Base-by-base conservation (phyloP, 2,113 vertebrate genomes). In the Indicator maculatus region DNA sequence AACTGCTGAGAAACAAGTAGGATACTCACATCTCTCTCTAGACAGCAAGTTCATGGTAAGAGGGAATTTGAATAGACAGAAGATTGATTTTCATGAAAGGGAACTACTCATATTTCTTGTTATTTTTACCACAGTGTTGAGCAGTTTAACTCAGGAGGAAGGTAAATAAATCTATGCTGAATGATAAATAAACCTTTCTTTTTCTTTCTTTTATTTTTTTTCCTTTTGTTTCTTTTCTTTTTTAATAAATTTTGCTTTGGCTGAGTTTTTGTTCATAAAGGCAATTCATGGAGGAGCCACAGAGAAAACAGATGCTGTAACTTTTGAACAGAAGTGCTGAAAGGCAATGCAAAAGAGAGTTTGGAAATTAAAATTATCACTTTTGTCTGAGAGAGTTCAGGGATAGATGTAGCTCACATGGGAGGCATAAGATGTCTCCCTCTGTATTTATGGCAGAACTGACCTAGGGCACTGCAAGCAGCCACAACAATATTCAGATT, bases 321-420 rank as follows among this genome's bases (percentile, higher is more conserved):
- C 52, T 41, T 92, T 89, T 77, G 56, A 94, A 82, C 15, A 75
- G 70, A 93, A 89, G 11, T 41, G n/a, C 50, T 78, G 44, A 69
- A 91, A 86, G 59, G 8, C 23, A 89, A 47, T 38, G 23, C 13
- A 70, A 83, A 86, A 74, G 31, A 66, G 67, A 76, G 16, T 45
- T 36, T 80, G 16, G 53, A 93, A 94, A 88, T 15, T 3, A 88
- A 91, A 91, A 86, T 67, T 77, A 16, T 19, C 36, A 15, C 14
- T 73, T 76, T 64, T 83, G 6, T 38, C 52, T 74, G 52, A 71
- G 52, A 47, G 23, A 52, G 8, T 85, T 41, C 58, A 82, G 10
- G 24, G 14, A 26, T 38, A 78, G 41, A 93, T 69, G 23, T 27
- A 75, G 10, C 10, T 91, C 36, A 47, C 1, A 0, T 44, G 33